phyloP scores from a whole-genome alignment of 1,140 invertebrate species.

The Idris sp. region DNA sequence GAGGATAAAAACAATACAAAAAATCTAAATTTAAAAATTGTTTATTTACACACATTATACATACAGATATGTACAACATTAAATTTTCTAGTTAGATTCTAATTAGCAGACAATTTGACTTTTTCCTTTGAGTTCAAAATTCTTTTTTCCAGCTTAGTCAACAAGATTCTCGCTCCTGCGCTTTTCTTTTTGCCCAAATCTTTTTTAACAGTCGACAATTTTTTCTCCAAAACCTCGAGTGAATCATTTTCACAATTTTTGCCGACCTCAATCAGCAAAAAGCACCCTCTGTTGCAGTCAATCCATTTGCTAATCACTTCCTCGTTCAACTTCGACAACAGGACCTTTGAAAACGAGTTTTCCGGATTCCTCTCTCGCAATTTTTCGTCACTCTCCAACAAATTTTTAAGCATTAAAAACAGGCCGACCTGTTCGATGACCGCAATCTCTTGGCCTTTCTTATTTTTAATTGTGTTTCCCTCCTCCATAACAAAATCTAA shows the following conservation, averaged over 20 bases:
- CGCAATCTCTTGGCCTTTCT: conserved; percentile 76
- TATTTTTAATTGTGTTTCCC: conserved; percentile 69
- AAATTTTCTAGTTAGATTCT: too few relatives aligned
- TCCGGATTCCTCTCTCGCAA: conserved; percentile 64
- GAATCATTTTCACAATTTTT: conserved; percentile 72
- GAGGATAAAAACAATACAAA: too few relatives aligned
- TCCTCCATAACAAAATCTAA: conserved; percentile 74
- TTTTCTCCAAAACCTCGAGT: conserved; percentile 45
- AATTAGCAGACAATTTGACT: too few relatives aligned
- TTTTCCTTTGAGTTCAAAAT: too few relatives aligned
- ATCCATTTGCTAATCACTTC: conserved; percentile 79
- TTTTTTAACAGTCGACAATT: conserved; percentile 38
- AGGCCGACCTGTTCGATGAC: conserved; percentile 89
- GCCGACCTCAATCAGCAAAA: conserved; percentile 79
- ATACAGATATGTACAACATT: too few relatives aligned
- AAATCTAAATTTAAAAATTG: too few relatives aligned
- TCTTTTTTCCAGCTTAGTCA: too few relatives aligned
- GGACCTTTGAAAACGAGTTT: conserved; percentile 75
- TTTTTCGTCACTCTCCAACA: conserved; percentile 83
- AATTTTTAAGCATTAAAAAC: conserved; percentile 89
- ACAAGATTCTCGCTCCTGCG: conserved; percentile 78
- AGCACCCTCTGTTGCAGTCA: conserved; percentile 81
- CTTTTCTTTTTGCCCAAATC: conserved; percentile 71
- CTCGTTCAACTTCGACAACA: conserved; percentile 73
- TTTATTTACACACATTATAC: too few relatives aligned